Base-by-base conservation (phyloP, 2,113 vertebrate species). In the Baryphthengus martii region DNA sequence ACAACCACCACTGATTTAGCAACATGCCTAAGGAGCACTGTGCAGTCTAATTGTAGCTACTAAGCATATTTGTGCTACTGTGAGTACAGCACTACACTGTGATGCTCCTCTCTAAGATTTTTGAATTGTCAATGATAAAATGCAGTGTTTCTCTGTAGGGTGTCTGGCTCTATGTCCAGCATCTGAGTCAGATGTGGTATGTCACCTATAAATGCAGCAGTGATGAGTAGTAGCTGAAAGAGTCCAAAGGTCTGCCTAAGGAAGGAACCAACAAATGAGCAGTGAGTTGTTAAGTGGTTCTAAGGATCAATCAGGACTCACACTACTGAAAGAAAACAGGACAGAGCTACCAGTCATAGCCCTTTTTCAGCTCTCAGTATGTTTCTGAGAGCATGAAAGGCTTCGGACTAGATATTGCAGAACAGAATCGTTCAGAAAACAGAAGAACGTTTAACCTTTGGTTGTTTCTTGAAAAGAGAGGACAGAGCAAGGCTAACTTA, bases 81-180 rank as follows among this genome's bases (percentile, higher is more conserved):
- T 6, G 9, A 16, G 50, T 53, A 3, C 26, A 24, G 16, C 29
- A 3, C 31, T 37, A 4, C 4, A 1, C 15, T 2, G 6, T 25
- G 45, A 33, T 75, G 66, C 23, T 31, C n/a, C 5, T 28, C 74
- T 39, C 13, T 61, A 4, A 49, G 20, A 44, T 26, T 10, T 23
- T 61, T 66, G 6, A 37, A 17, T 37, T 39, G 3, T 1, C 28
- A 21, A 6, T 31, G 21, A 26, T 19, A 25, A 28, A 84, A 35
- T 50, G 17, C 20, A 52, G 37, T 10, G 2, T 21, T 47, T 33
- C 39, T 58, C 24, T n/a, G n/a, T 7, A 18, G 45, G 12, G 6
- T 39, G 42, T 31, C 28, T 45, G 66, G 12, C 11, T 66, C 18
- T 12, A 13, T 39, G n/a, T 8, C 4, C 33, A 44, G 40, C 4